Evolutionary conservation across 2,797 vertebrate genomes (phyloP).

Genomic region (Crocidura indochinensis): DNA sequence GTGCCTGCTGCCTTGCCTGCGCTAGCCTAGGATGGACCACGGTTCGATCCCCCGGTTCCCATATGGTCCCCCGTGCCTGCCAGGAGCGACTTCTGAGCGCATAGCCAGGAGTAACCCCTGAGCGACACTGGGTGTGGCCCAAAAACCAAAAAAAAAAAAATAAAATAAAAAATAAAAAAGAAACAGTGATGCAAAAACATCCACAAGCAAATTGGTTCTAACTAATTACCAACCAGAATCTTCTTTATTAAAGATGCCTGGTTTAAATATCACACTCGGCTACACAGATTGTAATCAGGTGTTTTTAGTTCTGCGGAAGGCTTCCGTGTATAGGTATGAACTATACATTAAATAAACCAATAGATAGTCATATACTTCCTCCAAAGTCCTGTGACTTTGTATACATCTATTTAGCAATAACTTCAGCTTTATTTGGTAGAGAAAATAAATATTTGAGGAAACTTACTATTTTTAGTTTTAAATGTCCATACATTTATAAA

Average conservation of each 20-base stretch:
- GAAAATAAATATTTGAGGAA: slow-evolving; percentile 80
- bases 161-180: too few species aligned
- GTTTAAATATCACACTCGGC: neutral
- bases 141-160: too few species aligned
- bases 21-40: too few species aligned
- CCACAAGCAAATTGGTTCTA: neutral
- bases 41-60: too few species aligned
- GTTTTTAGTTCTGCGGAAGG: neutral
- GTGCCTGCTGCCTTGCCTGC: too few species aligned
- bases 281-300: neutral
- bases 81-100: too few species aligned
- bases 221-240: neutral
- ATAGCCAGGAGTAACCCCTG: too few species aligned
- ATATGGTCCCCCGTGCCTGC: too few species aligned
- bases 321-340: neutral
- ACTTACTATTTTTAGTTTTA: slow-evolving; percentile 78
- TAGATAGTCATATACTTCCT: neutral
- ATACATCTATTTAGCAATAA: slow-evolving; percentile 59
- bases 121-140: too few species aligned
- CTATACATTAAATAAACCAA: neutral
- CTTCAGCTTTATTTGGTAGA: slow-evolving; percentile 69
- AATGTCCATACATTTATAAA: slow-evolving; percentile 77
- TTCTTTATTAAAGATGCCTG: neutral
- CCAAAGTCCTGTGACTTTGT: neutral
- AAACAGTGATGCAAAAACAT: too few species aligned